phyloP scores from a whole-genome alignment of 2,113 vertebrate genomes.

The Prolemur simus region DNA sequence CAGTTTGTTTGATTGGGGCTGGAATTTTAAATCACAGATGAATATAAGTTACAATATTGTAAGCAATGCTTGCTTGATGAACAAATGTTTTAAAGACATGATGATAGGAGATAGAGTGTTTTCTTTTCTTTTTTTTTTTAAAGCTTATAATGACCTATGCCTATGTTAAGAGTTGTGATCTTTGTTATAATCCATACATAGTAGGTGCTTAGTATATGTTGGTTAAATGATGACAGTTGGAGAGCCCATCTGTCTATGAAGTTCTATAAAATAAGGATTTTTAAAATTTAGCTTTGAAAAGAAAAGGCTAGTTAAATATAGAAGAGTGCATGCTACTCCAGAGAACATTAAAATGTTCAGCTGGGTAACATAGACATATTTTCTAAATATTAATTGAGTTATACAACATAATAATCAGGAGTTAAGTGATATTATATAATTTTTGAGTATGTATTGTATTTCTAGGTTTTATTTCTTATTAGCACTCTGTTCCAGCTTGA shows the following conservation, averaged over 20 bases:
- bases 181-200: neutral
- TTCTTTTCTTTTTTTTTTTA: neutral
- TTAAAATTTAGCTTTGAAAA: conserved; percentile 20
- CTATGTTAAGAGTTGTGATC: neutral
- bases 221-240: neutral
- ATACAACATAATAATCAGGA: neutral
- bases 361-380: neutral
- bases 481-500: neutral
- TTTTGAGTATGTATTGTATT: conserved; percentile 49
- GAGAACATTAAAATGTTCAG: conserved; percentile 26
- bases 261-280: conserved; percentile 12
- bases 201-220: neutral
- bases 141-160: neutral
- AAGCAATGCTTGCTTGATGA: neutral
- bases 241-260: conserved; percentile 3
- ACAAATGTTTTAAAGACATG: neutral
- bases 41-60: neutral
- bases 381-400: conserved; percentile 47
- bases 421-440: neutral
- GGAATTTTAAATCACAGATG: neutral
- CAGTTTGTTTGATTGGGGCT: neutral
- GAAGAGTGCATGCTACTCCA: neutral
- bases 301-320: conserved; percentile 43
- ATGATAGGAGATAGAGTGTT: neutral
- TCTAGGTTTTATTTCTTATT: conserved; percentile 47